A percentile compares a stretch with the other conserved stretches of the same genome.
Conservation (phyloP, 2,113 vertebrate genomes). For the Capreolus pygargus region DNA sequence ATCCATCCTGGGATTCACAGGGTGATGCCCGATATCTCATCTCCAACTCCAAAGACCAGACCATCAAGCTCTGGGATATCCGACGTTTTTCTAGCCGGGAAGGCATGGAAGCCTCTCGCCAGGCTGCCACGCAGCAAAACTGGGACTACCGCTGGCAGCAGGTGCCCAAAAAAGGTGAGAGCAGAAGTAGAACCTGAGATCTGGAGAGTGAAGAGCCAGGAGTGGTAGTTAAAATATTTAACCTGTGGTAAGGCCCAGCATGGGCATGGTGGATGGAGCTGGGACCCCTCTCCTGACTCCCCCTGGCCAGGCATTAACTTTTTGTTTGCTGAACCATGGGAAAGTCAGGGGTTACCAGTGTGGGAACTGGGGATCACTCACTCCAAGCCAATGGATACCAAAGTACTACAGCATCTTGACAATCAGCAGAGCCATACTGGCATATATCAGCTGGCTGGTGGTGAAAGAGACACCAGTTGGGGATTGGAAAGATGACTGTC, state of each 20-base stretch:
- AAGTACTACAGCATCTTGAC: conserved; percentile 11
- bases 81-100: conserved; percentile 91
- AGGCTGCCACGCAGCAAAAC: conserved; percentile 93
- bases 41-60: conserved; percentile 96
- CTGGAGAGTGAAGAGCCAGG: not conserved
- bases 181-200: not conserved
- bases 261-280: not conserved
- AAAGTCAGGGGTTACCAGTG: not conserved
- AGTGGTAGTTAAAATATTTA: not conserved
- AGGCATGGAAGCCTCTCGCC: conserved; percentile 90
- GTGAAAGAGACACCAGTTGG: not conserved
- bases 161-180: conserved; percentile 91
- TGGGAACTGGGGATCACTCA: not conserved
- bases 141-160: conserved; percentile 97
- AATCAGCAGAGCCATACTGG: not conserved
- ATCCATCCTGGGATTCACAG: conserved; percentile 71
- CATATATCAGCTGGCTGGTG: not conserved
- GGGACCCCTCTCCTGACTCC: not conserved
- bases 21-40: conserved; percentile 94
- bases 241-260: not conserved
- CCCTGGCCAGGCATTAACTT: not conserved
- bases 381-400: not conserved
- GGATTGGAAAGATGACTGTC: not conserved
- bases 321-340: not conserved
- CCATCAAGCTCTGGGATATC: conserved; percentile 95